These are phyloP conservation scores for Solea solea DNA, from an alignment of 2,113 vertebrate species.

Conservation along the genomic window DNA sequence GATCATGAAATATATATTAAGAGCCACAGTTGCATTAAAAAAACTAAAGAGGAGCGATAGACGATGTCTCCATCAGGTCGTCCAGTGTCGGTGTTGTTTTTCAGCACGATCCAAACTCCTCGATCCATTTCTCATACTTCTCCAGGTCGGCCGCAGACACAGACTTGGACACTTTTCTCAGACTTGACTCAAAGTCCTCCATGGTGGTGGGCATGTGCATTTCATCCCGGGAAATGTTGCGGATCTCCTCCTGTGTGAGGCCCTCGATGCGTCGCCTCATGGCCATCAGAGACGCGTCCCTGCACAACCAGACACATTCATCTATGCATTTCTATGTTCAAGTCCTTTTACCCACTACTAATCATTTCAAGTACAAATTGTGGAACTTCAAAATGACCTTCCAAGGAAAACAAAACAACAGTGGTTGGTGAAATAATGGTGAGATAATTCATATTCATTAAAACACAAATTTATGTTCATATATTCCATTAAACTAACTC, in stretches of 20 bases:
- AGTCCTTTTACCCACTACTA: no score
- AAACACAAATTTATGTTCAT: no score
- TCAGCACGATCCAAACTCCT: slow-evolving; percentile 97
- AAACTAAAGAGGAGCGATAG: no score
- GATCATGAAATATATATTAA: slow-evolving; percentile 18
- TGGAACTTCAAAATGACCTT: no score
- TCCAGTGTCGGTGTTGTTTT: neutral
- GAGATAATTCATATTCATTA: no score
- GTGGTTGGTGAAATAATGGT: no score
- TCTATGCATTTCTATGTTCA: no score
- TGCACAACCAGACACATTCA: slow-evolving; percentile 59
- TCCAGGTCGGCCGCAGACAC: slow-evolving; percentile 94
- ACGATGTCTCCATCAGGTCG: no score
- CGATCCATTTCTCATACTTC: slow-evolving; percentile 97
- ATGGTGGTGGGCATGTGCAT: slow-evolving; percentile 99
- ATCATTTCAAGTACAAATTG: no score
- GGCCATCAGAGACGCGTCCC: slow-evolving; percentile 97
- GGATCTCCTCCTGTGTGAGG: slow-evolving; percentile 95
- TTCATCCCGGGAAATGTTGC: slow-evolving; percentile 94
- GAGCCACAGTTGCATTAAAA: no score
- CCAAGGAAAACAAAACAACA: no score
- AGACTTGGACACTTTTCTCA: slow-evolving; percentile 97
- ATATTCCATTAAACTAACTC: no score
- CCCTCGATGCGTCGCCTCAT: slow-evolving; percentile 98
- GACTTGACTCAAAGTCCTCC: slow-evolving; percentile 95